A percentile compares a stretch with the other conserved stretches of the same genome.
phyloP scores from a whole-genome alignment of 2,888 invertebrate genomes.

The Tupiocoris notatus region DNA sequence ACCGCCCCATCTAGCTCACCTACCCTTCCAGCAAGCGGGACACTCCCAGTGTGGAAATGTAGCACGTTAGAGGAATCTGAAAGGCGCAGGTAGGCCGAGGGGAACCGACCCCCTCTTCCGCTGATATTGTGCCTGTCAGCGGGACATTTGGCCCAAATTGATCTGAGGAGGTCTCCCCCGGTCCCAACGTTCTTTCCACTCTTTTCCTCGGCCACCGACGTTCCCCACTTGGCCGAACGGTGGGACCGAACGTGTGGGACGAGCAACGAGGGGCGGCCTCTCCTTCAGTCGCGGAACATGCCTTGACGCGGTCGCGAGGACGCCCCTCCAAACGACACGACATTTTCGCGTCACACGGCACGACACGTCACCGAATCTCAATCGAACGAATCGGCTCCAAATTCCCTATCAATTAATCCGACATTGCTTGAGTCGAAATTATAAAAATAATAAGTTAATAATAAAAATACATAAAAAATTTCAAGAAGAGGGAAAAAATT shows the following conservation, averaged over 20 bases:
- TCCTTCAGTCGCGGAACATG: slow-evolving; percentile 42
- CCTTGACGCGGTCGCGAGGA: slow-evolving; percentile 33
- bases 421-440: too few relatives aligned
- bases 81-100: slow-evolving; percentile 34
- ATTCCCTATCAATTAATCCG: too few relatives aligned
- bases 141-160: slow-evolving; percentile 43
- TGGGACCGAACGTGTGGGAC: too few relatives aligned
- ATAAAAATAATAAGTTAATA: too few relatives aligned
- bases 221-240: slow-evolving; percentile 10
- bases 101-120: slow-evolving; percentile 36
- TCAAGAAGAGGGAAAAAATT: too few relatives aligned
- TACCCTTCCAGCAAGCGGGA: neutral
- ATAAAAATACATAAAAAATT: too few relatives aligned
- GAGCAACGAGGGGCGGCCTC: slow-evolving; percentile 9
- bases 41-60: slow-evolving; percentile 44
- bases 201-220: slow-evolving; percentile 3
- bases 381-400: too few relatives aligned
- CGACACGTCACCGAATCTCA: too few relatives aligned
- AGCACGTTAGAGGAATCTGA: slow-evolving; percentile 45
- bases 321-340: neutral
- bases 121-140: slow-evolving; percentile 45
- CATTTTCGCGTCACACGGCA: too few relatives aligned
- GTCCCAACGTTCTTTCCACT: slow-evolving; percentile 8
- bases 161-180: slow-evolving; percentile 5
- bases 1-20: neutral